Conservation (phyloP, 2,888 invertebrate species). For the Malthinus seriepunctatus region DNA sequence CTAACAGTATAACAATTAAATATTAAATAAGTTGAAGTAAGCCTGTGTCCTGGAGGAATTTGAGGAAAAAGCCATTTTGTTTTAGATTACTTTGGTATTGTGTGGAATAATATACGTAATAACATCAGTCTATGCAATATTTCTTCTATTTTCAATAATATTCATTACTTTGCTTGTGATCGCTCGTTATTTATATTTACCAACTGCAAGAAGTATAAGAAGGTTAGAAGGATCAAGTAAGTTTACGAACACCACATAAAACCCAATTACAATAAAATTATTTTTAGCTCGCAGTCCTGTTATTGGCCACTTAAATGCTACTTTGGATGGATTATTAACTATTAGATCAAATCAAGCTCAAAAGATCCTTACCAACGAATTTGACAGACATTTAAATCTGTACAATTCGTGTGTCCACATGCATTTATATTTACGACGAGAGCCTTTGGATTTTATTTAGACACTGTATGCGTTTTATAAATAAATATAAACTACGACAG, state of each 20-base stretch:
- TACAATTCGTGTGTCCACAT: conserved; percentile 48
- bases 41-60: too few species aligned
- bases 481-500: too few species aligned
- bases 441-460: conserved; percentile 47
- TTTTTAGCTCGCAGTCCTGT: conserved; percentile 49
- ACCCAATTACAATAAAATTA: too few species aligned
- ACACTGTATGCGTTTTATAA: conserved; percentile 43
- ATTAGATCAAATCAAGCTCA: conserved; percentile 48
- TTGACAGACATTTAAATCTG: conserved; percentile 48
- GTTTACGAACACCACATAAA: conserved; percentile 26
- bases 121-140: conserved; percentile 62
- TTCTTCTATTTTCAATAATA: conserved; percentile 64
- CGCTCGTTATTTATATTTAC: conserved; percentile 66
- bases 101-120: conserved; percentile 5
- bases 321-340: conserved; percentile 50
- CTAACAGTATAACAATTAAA: too few species aligned
- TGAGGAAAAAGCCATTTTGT: neutral
- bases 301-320: conserved; percentile 49
- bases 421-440: conserved; percentile 40
- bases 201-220: conserved; percentile 71
- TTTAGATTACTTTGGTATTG: conserved; percentile 2
- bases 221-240: conserved; percentile 64
- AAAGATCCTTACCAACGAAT: conserved; percentile 44
- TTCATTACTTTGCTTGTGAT: conserved; percentile 65
- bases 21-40: too few species aligned